Percentiles rank a stretch among this genome's conserved stretches.
phyloP scores from a whole-genome alignment of 1,140 invertebrate genomes.

The Pantala flavescens region DNA sequence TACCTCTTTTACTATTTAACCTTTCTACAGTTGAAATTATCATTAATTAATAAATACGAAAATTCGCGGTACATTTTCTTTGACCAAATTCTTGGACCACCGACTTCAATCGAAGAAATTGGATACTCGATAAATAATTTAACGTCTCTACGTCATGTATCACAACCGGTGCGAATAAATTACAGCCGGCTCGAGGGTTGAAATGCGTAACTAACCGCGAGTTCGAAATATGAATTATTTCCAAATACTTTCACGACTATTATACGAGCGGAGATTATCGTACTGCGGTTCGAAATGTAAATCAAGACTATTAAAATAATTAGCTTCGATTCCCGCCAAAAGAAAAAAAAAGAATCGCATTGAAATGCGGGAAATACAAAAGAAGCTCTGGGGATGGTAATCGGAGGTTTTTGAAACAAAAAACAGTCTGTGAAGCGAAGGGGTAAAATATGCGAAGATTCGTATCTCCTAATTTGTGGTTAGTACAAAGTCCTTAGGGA shows the following conservation, averaged over 20 bases:
- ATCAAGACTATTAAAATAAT: background rate
- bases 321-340: background rate
- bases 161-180: no score
- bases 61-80: no score
- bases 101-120: no score
- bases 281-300: background rate
- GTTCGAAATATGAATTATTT: background rate
- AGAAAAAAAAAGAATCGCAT: background rate
- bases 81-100: no score
- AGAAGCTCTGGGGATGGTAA: background rate
- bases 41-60: no score
- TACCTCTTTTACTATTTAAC: no score
- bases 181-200: no score
- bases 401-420: background rate
- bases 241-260: background rate
- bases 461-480: conserved; percentile 5
- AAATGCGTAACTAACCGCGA: background rate
- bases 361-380: background rate
- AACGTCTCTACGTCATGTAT: no score
- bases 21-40: no score
- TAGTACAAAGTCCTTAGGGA: background rate
- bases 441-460: background rate
- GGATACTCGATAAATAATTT: no score
- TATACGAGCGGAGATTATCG: background rate
- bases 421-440: background rate